Base-by-base conservation (phyloP, 1,140 invertebrate genomes). In the Cyclargus thomasi region DNA sequence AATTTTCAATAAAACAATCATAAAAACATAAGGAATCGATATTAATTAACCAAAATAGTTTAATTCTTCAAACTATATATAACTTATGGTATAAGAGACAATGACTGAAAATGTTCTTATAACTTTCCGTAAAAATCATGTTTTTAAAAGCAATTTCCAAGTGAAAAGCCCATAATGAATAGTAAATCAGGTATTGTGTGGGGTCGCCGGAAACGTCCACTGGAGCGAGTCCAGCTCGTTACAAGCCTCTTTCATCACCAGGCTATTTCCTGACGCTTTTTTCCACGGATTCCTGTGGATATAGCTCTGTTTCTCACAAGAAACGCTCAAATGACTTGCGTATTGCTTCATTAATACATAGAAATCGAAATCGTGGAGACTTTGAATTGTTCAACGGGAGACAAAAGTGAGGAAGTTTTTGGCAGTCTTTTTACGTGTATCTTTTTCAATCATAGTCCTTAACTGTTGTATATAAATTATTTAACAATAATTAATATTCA, bases 241-340 rank as follows among this genome's bases (percentile, higher is more conserved):
- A 85, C 78, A 74, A 71, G 74, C 82, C 71, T 78, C 73, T 71
- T 67, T 74, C 72, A 74, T 79, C 79, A 82, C 77, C 79, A 75
- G 78, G 80, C 85, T 83, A 85, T 86, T 89, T 89, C 85, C 86
- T 84, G 70, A 68, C 53, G 63, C 71, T 85, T 85, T 84, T 84
- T 81, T 73, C 65, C 47, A 55, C 47, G 65, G 69, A 77, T 72
- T 72, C 67, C 70, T 69, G 70, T 2, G 29, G 29, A 71, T 69
- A 57, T 35, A 59, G 59, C 63, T 73, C 64, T 68, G 39, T 74
- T 74, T 79, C 74, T 77, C 75, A 77, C 71, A 73, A 69, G 62
- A 68, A 69, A 57, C 39, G 29, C 67, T 71, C 71, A 23, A 53
- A 63, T 65, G 68, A 75, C 70, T 71, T 73, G 72, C 71, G 65